phyloP scores from a whole-genome alignment of 1,140 invertebrate species.

The Panulirus ornatus region DNA sequence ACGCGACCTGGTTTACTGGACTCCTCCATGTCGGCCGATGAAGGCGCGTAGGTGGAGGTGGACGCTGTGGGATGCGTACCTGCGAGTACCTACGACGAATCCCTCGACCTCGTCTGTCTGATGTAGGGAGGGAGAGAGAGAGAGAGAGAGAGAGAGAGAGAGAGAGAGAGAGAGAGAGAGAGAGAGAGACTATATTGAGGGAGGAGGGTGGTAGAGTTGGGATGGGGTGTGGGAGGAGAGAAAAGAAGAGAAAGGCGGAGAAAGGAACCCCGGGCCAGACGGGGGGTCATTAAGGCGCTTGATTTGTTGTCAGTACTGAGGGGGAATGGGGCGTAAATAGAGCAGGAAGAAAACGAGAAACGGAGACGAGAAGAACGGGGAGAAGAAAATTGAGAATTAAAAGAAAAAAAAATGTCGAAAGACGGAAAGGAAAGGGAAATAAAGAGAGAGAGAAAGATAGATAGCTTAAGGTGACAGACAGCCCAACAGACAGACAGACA shows the following conservation, averaged over 20 bases:
- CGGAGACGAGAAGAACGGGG: neutral
- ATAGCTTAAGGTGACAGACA: neutral
- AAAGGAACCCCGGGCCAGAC: neutral
- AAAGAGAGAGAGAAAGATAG: neutral
- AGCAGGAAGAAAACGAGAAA: neutral
- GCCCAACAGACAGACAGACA: neutral
- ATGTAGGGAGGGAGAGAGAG: neutral
- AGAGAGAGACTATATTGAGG: neutral
- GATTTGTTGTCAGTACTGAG: too few species aligned
- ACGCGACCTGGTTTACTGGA: too few species aligned
- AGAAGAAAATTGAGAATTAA: neutral
- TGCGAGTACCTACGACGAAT: too few species aligned
- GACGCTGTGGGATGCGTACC: too few species aligned
- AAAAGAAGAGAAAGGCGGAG: neutral
- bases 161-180: conserved; percentile 9
- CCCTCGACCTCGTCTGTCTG: too few species aligned
- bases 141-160: conserved; percentile 16
- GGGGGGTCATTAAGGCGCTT: too few species aligned
- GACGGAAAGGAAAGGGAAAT: neutral
- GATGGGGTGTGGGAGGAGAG: neutral
- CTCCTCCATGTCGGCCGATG: too few species aligned
- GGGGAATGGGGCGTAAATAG: neutral
- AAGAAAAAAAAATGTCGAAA: neutral
- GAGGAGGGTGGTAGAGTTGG: neutral
- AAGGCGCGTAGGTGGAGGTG: too few species aligned